phyloP scores from a whole-genome alignment of 2,113 vertebrate genomes.

The Dromaius novaehollandiae region DNA sequence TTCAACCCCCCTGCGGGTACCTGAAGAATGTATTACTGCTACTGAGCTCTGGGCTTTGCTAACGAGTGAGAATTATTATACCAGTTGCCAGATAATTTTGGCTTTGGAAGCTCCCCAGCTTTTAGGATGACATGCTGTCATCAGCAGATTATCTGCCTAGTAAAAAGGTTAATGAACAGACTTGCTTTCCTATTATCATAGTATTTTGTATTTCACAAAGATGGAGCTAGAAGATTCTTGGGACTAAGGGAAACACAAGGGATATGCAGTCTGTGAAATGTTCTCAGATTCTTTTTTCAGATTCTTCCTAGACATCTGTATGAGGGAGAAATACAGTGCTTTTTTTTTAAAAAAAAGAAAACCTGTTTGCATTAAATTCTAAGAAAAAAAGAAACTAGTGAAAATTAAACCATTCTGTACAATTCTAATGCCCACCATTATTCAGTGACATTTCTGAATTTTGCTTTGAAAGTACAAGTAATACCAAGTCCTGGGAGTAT shows the following conservation, averaged over 20 bases:
- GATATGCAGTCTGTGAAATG: not conserved
- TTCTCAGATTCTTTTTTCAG: not conserved
- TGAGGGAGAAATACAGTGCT: not conserved
- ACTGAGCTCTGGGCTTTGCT: not conserved
- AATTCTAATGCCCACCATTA: not conserved
- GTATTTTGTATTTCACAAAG: not conserved
- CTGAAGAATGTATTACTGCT: not conserved
- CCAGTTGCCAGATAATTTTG: not conserved
- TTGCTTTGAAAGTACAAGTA: not conserved
- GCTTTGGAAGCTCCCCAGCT: not conserved
- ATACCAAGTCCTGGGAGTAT: not conserved
- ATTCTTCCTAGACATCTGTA: not conserved
- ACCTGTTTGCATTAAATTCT: not conserved
- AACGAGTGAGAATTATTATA: not conserved
- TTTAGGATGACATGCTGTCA: not conserved
- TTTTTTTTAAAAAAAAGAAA: not conserved
- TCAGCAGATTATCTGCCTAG: not conserved
- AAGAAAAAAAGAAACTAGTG: not conserved
- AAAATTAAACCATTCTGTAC: not conserved
- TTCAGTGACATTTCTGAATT: not conserved
- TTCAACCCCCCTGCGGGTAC: not conserved
- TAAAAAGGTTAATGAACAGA: not conserved
- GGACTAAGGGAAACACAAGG: not conserved
- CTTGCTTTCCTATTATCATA: not conserved
- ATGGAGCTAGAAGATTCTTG: not conserved